Conservation (phyloP, 2,113 vertebrate species). For the Mus musculus region GRCm39 chr15:50870501-50871000, state of each 20-base stretch:
- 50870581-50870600: not conserved
- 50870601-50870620: not conserved
- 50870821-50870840: not conserved
- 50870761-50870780: no score
- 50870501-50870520: not conserved
- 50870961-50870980: not conserved
- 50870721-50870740: no score
- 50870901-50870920: not conserved
- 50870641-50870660: not conserved
- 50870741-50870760: no score
- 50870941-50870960: not conserved
- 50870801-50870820: not conserved
- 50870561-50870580: not conserved
- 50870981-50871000: not conserved
- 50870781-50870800: not conserved
- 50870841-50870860: not conserved
- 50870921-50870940: not conserved
- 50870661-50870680: not conserved
- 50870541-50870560: no score
- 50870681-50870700: not conserved
- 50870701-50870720: no score
- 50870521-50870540: not conserved
- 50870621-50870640: not conserved
- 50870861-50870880: not conserved
- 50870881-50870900: not conserved